A percentile compares a stretch with the other conserved stretches of the same genome.
These are phyloP conservation scores for Salvelinus alpinus DNA, from an alignment of 2,113 vertebrate species.

Conservation along the genomic window DNA sequence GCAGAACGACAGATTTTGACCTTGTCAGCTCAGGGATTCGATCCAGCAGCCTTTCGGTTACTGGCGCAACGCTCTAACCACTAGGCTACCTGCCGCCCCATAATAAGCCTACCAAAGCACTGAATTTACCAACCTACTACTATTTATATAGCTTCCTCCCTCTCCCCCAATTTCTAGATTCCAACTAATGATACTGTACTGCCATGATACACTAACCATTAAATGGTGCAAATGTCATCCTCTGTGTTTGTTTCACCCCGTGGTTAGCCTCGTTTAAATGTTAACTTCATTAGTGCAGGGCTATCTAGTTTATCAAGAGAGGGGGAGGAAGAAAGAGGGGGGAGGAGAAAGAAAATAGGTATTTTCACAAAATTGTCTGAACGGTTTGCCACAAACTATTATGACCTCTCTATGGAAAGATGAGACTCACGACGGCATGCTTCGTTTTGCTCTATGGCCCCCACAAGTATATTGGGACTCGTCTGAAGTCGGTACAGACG, in stretches of 20 bases:
- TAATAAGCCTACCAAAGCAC: background rate
- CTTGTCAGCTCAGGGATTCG: too few relatives aligned
- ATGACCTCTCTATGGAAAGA: too few relatives aligned
- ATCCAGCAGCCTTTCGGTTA: too few relatives aligned
- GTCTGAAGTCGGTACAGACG: too few relatives aligned
- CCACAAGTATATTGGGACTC: too few relatives aligned
- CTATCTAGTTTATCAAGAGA: conserved; percentile 72
- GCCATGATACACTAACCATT: conserved; percentile 56
- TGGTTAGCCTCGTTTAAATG: conserved; percentile 71
- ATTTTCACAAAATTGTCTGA: too few relatives aligned
- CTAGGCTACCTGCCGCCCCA: too few relatives aligned
- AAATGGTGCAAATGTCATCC: conserved; percentile 73
- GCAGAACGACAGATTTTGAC: too few relatives aligned
- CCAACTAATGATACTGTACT: conserved; percentile 60
- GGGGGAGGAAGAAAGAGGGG: background rate
- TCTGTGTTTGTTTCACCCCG: conserved; percentile 69
- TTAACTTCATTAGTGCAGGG: conserved; percentile 69
- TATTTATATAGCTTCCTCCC: background rate
- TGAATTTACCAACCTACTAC: background rate
- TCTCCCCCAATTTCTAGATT: background rate
- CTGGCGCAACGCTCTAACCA: too few relatives aligned
- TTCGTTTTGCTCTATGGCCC: too few relatives aligned
- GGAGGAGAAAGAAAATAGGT: conserved; percentile 9
- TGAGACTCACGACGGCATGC: too few relatives aligned
- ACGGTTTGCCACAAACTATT: too few relatives aligned